phyloP scores from a whole-genome alignment of 2,888 invertebrate species.

The Limenitis camilla region DNA sequence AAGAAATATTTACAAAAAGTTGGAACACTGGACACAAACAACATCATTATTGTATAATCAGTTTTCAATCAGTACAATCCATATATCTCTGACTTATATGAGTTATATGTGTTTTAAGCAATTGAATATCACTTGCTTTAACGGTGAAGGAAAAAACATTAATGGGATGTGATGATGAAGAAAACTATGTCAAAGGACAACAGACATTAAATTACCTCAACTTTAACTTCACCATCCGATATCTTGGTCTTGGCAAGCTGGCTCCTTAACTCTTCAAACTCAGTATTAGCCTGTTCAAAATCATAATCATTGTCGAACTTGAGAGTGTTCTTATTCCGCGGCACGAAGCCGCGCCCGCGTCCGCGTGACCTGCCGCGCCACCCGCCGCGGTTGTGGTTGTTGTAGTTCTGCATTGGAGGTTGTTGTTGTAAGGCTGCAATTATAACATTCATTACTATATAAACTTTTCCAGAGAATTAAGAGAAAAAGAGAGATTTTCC shows the following conservation, averaged over 20 bases:
- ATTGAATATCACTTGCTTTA: no score
- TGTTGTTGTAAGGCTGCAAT: conserved; percentile 1
- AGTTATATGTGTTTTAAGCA: no score
- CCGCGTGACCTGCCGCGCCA: conserved; percentile 64
- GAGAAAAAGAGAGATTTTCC: no score
- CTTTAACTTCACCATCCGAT: conserved; percentile 71
- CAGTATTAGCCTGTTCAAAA: conserved; percentile 98
- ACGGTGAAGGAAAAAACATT: no score
- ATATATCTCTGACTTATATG: no score
- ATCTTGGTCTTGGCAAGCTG: conserved; percentile 91
- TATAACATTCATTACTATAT: background rate
- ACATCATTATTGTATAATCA: no score
- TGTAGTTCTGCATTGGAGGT: conserved; percentile 55
- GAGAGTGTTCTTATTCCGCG: conserved; percentile 79
- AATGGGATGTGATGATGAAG: no score
- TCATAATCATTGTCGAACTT: conserved; percentile 98
- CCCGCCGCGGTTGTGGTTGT: conserved; percentile 64
- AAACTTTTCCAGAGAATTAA: background rate
- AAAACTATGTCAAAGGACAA: background rate
- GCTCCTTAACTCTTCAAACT: conserved; percentile 93
- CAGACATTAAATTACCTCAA: conserved; percentile 48
- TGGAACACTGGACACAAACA: no score
- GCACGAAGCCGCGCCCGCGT: conserved; percentile 62
- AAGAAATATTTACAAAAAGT: no score
- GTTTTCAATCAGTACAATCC: no score